A percentile compares a stretch with the other conserved stretches of the same genome.
phyloP scores from a whole-genome alignment of 2,888 invertebrate genomes.

The Hirtodrosophila confusa region DNA sequence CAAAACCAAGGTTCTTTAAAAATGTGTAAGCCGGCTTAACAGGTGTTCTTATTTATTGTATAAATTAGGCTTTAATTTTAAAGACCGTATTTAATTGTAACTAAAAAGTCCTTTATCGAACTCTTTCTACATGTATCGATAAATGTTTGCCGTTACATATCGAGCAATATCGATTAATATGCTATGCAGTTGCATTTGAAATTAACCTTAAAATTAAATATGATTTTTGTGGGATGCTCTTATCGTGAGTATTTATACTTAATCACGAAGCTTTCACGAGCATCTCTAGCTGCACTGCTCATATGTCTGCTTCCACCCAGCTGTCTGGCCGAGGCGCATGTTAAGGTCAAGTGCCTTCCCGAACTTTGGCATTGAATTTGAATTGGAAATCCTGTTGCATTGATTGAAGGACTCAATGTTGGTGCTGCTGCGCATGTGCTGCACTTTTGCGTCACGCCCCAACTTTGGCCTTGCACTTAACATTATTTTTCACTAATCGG shows the following conservation, averaged over 20 bases:
- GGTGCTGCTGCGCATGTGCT: constrained; percentile 62
- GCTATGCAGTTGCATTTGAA: too few species aligned
- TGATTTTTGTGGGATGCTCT: too few species aligned
- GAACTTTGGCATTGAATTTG: constrained; percentile 50
- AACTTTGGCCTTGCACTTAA: constrained; percentile 43
- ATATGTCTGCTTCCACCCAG: constrained; percentile 7
- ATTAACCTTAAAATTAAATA: too few species aligned
- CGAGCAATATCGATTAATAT: too few species aligned
- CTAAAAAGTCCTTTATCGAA: too few species aligned
- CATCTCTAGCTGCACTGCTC: constrained; percentile 18
- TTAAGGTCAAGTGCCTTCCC: constrained; percentile 58
- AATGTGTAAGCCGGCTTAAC: too few species aligned
- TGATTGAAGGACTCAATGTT: constrained; percentile 6
- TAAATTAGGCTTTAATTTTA: too few species aligned
- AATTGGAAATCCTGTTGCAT: constrained; percentile 74
- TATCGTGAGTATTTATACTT: background rate
- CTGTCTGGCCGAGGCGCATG: constrained; percentile 28
- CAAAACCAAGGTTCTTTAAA: too few species aligned
- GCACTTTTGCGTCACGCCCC: constrained; percentile 19
- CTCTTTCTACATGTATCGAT: too few species aligned
- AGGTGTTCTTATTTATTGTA: too few species aligned
- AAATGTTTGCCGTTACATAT: too few species aligned
- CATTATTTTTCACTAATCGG: constrained; percentile 7
- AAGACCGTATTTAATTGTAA: too few species aligned
- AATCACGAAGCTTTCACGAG: background rate